Percentiles rank a stretch among this genome's conserved stretches.
Evolutionary conservation across 2,113 vertebrate species (phyloP).

Genomic region (Sorex fumeus): DNA sequence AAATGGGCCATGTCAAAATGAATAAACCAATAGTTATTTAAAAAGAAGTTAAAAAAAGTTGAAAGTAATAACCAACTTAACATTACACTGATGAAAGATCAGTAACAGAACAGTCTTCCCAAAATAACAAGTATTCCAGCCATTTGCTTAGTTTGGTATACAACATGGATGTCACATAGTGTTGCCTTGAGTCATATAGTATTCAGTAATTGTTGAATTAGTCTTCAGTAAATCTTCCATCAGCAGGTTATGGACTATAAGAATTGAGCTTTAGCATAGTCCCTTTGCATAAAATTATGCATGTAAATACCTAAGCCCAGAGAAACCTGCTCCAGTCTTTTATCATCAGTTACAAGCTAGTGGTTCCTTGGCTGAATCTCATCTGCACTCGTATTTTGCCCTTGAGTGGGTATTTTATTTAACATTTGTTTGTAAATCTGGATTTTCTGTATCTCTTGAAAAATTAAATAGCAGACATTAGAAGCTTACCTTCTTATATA

Average conservation of each 20-base stretch:
- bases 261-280: background rate
- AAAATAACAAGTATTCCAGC: background rate
- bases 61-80: background rate
- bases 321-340: background rate
- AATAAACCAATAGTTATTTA: background rate
- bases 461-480: background rate
- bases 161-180: too few relatives aligned
- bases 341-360: background rate
- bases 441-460: conserved; percentile 14
- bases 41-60: conserved; percentile 9
- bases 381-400: background rate
- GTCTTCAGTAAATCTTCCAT: background rate
- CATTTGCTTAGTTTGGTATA: background rate
- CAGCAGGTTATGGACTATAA: background rate
- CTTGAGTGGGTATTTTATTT: background rate
- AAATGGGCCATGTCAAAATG: background rate
- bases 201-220: background rate
- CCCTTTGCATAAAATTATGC: background rate
- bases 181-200: background rate
- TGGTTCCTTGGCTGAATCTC: background rate
- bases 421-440: conserved; percentile 12
- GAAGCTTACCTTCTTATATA: background rate
- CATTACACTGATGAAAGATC: background rate
- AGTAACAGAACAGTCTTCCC: background rate
- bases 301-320: background rate